Evolutionary conservation across 1,140 invertebrate species (phyloP).

Genomic region (Eurosta solidaginis): DNA sequence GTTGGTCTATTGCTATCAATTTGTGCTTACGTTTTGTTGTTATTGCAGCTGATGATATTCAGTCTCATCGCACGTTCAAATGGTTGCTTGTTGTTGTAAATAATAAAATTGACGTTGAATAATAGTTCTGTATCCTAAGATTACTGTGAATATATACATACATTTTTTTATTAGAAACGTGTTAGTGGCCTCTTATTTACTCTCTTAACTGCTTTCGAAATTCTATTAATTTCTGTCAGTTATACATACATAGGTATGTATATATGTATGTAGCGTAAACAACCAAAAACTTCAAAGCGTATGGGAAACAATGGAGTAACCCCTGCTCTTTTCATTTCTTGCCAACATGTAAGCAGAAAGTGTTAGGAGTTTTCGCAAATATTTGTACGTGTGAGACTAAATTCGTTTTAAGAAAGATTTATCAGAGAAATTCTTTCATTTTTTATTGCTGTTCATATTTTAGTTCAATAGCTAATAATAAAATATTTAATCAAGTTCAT

Average conservation of each 20-base stretch:
- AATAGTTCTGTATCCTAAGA: slow-evolving; percentile 8
- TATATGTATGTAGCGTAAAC: not conserved
- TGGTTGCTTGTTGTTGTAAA: not conserved
- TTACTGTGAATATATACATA: slow-evolving; percentile 22
- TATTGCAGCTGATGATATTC: slow-evolving; percentile 16
- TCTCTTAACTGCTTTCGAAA: not conserved
- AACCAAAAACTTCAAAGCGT: not conserved
- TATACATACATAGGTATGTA: not conserved
- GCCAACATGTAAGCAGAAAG: too few relatives aligned
- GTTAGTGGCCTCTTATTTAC: not conserved
- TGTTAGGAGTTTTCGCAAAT: too few relatives aligned
- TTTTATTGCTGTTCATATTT: too few relatives aligned
- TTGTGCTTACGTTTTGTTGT: not conserved
- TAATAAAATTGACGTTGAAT: slow-evolving; percentile 27
- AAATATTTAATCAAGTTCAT: too few relatives aligned
- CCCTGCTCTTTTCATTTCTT: too few relatives aligned
- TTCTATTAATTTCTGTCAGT: slow-evolving; percentile 26
- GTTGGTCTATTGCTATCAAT: not conserved
- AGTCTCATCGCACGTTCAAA: slow-evolving; percentile 1
- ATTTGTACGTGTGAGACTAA: too few relatives aligned
- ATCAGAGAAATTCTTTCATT: too few relatives aligned
- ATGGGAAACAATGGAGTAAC: too few relatives aligned
- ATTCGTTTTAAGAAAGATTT: too few relatives aligned
- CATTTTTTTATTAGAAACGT: slow-evolving; percentile 21
- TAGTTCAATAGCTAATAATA: too few relatives aligned